Conservation (phyloP, 2,888 invertebrate genomes). For the Xanthorhoe designata region DNA sequence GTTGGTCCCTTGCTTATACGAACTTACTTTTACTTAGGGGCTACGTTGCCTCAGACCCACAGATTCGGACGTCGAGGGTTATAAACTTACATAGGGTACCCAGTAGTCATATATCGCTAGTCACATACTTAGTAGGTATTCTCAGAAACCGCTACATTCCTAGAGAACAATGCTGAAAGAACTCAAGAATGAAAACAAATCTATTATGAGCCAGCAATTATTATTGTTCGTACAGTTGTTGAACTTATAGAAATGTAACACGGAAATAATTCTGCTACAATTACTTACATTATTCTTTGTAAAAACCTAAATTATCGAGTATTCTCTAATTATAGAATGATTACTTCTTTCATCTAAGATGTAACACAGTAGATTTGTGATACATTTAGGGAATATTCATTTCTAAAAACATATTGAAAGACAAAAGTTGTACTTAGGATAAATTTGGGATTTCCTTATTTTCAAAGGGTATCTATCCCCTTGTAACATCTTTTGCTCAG, state of each 20-base stretch:
- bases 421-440: too few species aligned
- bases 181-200: constrained; percentile 27
- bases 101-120: neutral
- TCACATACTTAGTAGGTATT: constrained; percentile 12
- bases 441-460: too few species aligned
- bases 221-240: constrained; percentile 27
- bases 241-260: constrained; percentile 19
- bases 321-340: neutral
- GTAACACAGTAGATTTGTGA: neutral
- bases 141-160: constrained; percentile 28
- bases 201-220: constrained; percentile 24
- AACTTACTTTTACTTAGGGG: too few species aligned
- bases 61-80: too few species aligned
- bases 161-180: constrained; percentile 30
- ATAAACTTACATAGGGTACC: too few species aligned
- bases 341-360: neutral
- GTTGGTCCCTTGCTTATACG: too few species aligned
- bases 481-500: too few species aligned
- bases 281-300: constrained; percentile 4
- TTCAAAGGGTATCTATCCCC: too few species aligned
- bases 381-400: too few species aligned
- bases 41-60: too few species aligned
- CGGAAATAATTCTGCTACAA: constrained; percentile 11
- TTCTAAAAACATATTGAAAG: too few species aligned
- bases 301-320: neutral